Evolutionary conservation across 2,113 vertebrate genomes (phyloP).

Genomic region (Petrocephalus zakoni): DNA sequence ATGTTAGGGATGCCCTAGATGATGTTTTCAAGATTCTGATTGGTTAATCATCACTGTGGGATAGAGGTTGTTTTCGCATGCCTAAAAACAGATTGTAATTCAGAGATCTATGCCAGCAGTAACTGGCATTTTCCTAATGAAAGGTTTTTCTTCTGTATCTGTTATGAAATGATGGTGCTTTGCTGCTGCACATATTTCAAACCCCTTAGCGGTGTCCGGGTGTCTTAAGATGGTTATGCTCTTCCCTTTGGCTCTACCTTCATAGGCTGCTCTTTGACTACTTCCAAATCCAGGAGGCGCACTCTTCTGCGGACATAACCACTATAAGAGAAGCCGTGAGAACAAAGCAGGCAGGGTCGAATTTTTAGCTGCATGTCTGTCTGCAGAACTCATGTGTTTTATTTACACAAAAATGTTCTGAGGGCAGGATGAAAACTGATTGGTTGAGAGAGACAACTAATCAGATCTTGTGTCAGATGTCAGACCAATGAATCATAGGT

Average conservation of each 20-base stretch:
- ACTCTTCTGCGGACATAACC: not conserved
- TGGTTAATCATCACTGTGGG: not conserved
- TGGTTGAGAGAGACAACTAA: too few species aligned
- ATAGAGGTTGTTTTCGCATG: too few species aligned
- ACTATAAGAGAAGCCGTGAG: not conserved
- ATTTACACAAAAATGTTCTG: too few species aligned
- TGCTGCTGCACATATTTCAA: not conserved
- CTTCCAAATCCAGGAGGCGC: not conserved
- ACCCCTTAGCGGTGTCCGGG: not conserved
- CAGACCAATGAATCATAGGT: too few species aligned
- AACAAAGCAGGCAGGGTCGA: not conserved
- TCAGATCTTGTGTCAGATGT: too few species aligned
- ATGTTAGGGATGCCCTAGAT: not conserved
- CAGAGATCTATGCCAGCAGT: too few species aligned
- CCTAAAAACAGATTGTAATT: too few species aligned
- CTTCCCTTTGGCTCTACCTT: not conserved
- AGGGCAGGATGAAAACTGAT: too few species aligned
- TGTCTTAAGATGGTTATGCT: not conserved
- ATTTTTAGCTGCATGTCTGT: not conserved
- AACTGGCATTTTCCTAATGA: too few species aligned
- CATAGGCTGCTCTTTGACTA: not conserved
- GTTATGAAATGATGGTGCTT: too few species aligned
- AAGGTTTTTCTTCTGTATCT: too few species aligned
- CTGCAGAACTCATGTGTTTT: not conserved
- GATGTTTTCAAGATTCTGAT: not conserved